Evolutionary conservation across 2,888 invertebrate species (phyloP), one percentile per base, ranked within the genome.

Genomic region (Colletes collaris): DNA sequence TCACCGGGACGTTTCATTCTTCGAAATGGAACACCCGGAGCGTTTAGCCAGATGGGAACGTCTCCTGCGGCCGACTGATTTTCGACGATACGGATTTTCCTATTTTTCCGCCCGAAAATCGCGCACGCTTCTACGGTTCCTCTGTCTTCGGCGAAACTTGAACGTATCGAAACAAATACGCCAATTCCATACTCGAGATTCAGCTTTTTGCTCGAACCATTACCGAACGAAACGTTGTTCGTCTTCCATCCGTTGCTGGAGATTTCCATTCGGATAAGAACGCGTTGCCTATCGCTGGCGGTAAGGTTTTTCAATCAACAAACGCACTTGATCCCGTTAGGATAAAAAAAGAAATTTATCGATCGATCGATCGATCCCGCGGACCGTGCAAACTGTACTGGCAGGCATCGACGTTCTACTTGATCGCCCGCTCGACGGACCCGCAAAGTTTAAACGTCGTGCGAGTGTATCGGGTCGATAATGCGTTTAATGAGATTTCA

Each of bases 1-100:
- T 69, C 74, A 73, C 64, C 58, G 70, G 16, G 59, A 49, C 58
- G 66, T 37, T 70, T 66, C 74, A 69, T 82, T 74, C 78, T 62
- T 75, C 72, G 37, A 55, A 69, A 76, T 59, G 69, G 70, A 79
- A 59, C 68, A 60, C 68, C 67, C 60, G 68, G 64, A 59, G 64
- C 67, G 55, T 67, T 46, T 59, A 40, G 56, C 40, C 19, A 49
- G 46, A 46, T 46, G 27, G 27, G 49, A 49, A 49, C 50, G n/a
- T 63, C 19, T 63, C 50, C 7, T 3, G 50, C 27, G 19, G 3
- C 59, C 8, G 2, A 8, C 2, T 40, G 40, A 59, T 16, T 13
- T 4, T 40, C 10, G 7, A 44, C 59, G 59, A 27, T 27, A 27
- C 27, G 27, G 2, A 27, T 27, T 27, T 27, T 27, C 27, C 27